Base-by-base conservation (phyloP, 2,888 invertebrate genomes). In the Ochropleura plecta region DNA sequence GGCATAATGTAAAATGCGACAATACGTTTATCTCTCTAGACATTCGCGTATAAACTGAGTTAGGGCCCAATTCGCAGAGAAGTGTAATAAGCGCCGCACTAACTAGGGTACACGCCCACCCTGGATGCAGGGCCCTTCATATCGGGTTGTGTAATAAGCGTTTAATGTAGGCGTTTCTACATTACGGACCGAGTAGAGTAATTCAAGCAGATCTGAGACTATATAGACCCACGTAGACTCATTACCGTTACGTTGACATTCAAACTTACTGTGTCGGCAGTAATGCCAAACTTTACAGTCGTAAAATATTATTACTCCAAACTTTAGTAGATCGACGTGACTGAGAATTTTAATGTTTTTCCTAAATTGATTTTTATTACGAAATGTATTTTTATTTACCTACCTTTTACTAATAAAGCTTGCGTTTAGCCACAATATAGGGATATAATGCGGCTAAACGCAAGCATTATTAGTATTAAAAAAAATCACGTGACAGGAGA, bases 261-360 rank as follows among this genome's bases (percentile, higher is more conserved):
- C 57, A 76, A 79, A 78, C 16, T 79, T 78, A 78, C 44, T 70
- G 70, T n/a, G 40, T 70, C 18, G 30, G 18, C 49, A 63, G 62
- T 79, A 63, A 76, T 79, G 55, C 55, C 30, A 62, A 79, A 70
- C 49, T 78, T 69, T 70, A 62, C 53, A 62, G 51, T 12, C 48
- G 40, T 78, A 44, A 62, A 70, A 76, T 78, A 8, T 49, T n/a
- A 46, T 57, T 57, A 57, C 57, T 62, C 12, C 44, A 12, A 76
- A 76, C n/a, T 70, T 76, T 55, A 55, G n/a, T 30, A 63, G 62
- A 70, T 70, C 55, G 70, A 55, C 30, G 49, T 63, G 64, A n/a
- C 64, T n/a, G 3, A n/a, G 49, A 57, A 30, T 30, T 44, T 12
- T 75, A 30, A 30, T 44, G 55, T 64, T 63, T 73, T 30, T 6